Conservation (phyloP, 2,797 vertebrate genomes). For the Pogoniulus pusillus region DNA sequence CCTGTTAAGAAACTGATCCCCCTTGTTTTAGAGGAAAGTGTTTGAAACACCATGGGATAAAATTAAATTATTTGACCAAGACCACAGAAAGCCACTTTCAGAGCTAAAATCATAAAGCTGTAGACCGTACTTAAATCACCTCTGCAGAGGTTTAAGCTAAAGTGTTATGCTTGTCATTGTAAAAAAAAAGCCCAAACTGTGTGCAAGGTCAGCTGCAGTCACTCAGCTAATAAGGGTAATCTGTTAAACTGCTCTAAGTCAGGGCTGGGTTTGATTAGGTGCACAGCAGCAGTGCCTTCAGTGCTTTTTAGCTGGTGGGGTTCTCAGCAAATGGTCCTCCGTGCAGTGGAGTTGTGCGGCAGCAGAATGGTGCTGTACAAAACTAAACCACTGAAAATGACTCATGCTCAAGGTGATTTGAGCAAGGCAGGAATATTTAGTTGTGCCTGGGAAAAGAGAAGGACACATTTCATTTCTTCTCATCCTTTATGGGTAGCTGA, state of each 20-base stretch:
- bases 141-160: constrained; percentile 23
- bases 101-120: constrained; percentile 35
- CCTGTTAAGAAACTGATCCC: background rate
- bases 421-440: background rate
- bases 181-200: background rate
- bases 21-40: background rate
- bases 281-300: background rate
- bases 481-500: background rate
- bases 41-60: constrained; percentile 35
- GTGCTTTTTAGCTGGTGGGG: background rate
- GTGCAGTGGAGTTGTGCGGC: accelerated
- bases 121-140: constrained; percentile 33
- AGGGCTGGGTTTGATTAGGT: background rate
- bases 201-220: constrained; percentile 11
- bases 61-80: constrained; percentile 11
- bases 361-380: background rate
- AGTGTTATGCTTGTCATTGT: constrained; percentile 25
- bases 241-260: constrained; percentile 15
- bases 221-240: constrained; percentile 50
- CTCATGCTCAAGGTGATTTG: background rate
- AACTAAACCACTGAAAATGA: background rate
- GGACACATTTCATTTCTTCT: background rate
- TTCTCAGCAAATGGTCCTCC: background rate
- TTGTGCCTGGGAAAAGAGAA: background rate
- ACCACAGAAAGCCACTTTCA: constrained; percentile 18